Percentiles rank a stretch among this genome's conserved stretches.
phyloP scores from a whole-genome alignment of 2,888 invertebrate species.

The Agrotis clavis region DNA sequence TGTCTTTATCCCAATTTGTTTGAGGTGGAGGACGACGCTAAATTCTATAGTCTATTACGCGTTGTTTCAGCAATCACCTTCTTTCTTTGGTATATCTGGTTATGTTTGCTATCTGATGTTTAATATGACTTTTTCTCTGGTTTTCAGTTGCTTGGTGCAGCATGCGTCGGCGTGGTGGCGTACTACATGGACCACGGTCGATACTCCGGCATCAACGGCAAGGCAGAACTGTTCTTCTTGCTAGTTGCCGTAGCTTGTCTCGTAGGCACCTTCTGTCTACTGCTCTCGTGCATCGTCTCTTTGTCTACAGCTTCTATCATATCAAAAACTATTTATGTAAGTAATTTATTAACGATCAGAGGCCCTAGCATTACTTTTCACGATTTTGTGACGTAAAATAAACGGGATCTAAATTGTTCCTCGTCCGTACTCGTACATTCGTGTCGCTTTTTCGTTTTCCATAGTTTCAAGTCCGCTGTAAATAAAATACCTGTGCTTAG shows the following conservation, averaged over 20 bases:
- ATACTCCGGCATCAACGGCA: constrained; percentile 76
- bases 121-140: constrained; percentile 10
- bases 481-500: too few relatives aligned
- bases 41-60: too few relatives aligned
- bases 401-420: too few relatives aligned
- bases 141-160: constrained; percentile 94
- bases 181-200: constrained; percentile 86
- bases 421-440: too few relatives aligned
- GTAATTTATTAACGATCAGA: constrained; percentile 76
- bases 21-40: too few relatives aligned
- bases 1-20: too few relatives aligned
- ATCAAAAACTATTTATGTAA: constrained; percentile 95
- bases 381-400: too few relatives aligned
- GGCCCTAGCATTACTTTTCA: too few relatives aligned
- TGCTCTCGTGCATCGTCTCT: constrained; percentile 94
- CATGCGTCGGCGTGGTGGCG: constrained; percentile 93
- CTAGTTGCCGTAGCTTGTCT: constrained; percentile 95
- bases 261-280: constrained; percentile 94
- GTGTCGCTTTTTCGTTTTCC: too few relatives aligned
- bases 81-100: neutral
- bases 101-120: neutral
- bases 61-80: too few relatives aligned
- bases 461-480: too few relatives aligned
- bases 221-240: constrained; percentile 93
- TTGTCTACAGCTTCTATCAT: constrained; percentile 96